Evolutionary conservation across 2,888 invertebrate genomes (phyloP).

Genomic region (Notodonta ziczac): DNA sequence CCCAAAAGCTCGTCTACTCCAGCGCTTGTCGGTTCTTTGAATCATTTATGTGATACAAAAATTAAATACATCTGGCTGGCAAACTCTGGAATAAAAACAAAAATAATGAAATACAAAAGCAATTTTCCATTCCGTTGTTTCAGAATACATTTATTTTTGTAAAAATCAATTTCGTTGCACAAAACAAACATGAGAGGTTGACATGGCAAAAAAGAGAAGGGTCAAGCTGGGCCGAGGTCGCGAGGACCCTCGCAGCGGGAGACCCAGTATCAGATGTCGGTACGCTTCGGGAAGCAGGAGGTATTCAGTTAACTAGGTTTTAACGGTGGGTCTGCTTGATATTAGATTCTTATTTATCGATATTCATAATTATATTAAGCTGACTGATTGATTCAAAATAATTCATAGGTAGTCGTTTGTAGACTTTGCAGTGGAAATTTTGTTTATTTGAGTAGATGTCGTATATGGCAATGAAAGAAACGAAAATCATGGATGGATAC

Average conservation of each 20-base stretch:
- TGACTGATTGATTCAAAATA: background rate
- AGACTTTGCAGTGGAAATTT: too few species aligned
- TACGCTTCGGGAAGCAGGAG: constrained; percentile 15
- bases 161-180: constrained; percentile 4
- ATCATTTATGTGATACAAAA: background rate
- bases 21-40: too few species aligned
- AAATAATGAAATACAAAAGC: background rate
- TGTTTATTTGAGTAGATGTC: too few species aligned
- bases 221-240: constrained; percentile 31
- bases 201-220: constrained; percentile 15
- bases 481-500: too few species aligned
- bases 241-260: constrained; percentile 30
- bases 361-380: too few species aligned
- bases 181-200: constrained; percentile 24
- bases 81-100: background rate
- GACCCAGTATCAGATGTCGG: constrained; percentile 23
- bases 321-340: background rate
- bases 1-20: too few species aligned
- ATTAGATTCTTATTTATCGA: background rate
- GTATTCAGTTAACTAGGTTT: constrained; percentile 9
- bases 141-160: background rate
- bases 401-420: too few species aligned
- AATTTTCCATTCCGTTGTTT: background rate
- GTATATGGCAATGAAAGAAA: too few species aligned
- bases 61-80: background rate